A percentile compares a stretch with the other conserved stretches of the same genome.
Evolutionary conservation across 2,888 invertebrate species (phyloP).

Genomic region (Anarsia innoxiella): DNA sequence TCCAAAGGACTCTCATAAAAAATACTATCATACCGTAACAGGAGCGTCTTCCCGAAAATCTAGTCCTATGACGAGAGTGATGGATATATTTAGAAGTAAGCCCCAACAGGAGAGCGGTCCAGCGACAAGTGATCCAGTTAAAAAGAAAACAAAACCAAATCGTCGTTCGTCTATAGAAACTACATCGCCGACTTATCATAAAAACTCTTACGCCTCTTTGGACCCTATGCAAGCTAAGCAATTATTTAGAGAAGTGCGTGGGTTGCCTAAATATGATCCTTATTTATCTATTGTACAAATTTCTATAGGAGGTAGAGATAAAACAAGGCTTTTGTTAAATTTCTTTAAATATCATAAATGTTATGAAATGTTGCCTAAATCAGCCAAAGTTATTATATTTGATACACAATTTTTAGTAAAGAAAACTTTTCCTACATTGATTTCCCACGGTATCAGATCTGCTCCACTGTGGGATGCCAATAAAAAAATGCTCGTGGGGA

Average conservation of each 20-base stretch:
- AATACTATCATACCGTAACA: slow-evolving; percentile 70
- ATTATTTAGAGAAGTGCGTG: slow-evolving; percentile 64
- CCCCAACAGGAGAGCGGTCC: slow-evolving; percentile 45
- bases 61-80: slow-evolving; percentile 67
- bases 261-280: slow-evolving; percentile 66
- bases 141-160: slow-evolving; percentile 56
- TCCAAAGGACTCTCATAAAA: slow-evolving; percentile 61
- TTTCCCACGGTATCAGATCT: slow-evolving; percentile 66
- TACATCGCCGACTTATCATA: slow-evolving; percentile 67
- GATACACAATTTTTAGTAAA: slow-evolving; percentile 66
- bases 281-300: slow-evolving; percentile 71
- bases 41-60: slow-evolving; percentile 65
- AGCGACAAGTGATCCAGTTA: slow-evolving; percentile 37
- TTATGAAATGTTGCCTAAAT: slow-evolving; percentile 67
- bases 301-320: slow-evolving; percentile 66
- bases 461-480: slow-evolving; percentile 66
- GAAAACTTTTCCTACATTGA: slow-evolving; percentile 66
- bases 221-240: slow-evolving; percentile 67
- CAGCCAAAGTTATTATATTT: slow-evolving; percentile 69
- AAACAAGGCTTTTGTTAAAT: slow-evolving; percentile 61
- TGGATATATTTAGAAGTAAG: slow-evolving; percentile 67
- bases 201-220: slow-evolving; percentile 66
- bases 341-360: slow-evolving; percentile 71
- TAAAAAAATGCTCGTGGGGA: slow-evolving; percentile 61
- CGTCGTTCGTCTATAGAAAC: slow-evolving; percentile 66